A percentile compares a stretch with the other conserved stretches of the same genome.
Evolutionary conservation across 2,797 vertebrate species (phyloP).

Genomic region (Muscicapa comitata): DNA sequence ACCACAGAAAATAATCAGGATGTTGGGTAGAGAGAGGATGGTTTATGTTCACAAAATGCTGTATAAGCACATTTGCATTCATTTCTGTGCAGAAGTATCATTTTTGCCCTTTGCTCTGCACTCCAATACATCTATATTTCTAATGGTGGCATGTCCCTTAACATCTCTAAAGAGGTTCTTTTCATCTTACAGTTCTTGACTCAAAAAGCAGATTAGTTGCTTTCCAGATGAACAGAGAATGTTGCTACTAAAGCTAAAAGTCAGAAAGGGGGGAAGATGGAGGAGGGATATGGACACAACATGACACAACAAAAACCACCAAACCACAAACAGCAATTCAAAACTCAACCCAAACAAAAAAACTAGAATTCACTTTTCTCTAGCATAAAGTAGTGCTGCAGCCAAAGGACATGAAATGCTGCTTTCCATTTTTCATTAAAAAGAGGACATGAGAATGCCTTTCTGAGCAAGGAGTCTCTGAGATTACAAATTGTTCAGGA

Average conservation of each 20-base stretch:
- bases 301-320: neutral
- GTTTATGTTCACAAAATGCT: neutral
- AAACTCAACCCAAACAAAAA: neutral
- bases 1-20: neutral
- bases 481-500: neutral
- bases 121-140: neutral
- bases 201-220: neutral
- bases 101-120: neutral
- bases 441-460: neutral
- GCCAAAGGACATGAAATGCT: neutral
- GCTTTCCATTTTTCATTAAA: neutral
- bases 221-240: neutral
- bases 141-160: neutral
- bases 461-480: neutral
- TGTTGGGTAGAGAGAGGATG: neutral
- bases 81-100: neutral
- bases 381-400: neutral
- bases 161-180: neutral
- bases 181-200: neutral
- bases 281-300: accelerated
- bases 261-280: accelerated
- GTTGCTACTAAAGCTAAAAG: neutral
- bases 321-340: neutral
- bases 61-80: accelerated
- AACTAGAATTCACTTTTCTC: neutral